Base-by-base conservation (phyloP, 2,888 invertebrate species). In the Gisinianus flammeolus region DNA sequence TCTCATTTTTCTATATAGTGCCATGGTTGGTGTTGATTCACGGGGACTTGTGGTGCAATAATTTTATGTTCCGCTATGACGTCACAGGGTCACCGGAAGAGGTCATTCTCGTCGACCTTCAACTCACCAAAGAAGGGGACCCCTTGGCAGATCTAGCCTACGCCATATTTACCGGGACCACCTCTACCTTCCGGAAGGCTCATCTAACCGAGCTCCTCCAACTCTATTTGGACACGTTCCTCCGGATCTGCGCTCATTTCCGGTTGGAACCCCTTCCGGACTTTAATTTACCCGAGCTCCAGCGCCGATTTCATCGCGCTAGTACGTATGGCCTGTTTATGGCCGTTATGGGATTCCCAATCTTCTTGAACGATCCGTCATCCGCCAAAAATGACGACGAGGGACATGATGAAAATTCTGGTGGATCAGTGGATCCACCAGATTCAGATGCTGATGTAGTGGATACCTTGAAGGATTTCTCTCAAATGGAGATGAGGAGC, bases 21-120 rank as follows among this genome's bases (percentile, higher is more conserved):
- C n/a, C n/a, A n/a, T n/a, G n/a, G n/a, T n/a, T n/a, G n/a, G n/a
- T n/a, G n/a, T n/a, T n/a, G n/a, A n/a, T n/a, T 62, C 62, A 62
- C 26, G 62, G 62, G 3, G 62, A 62, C 12, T 62, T 22, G 3
- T 24, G 26, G 22, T 6, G n/a, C 8, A 24, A 4, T 5, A 62
- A 62, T 26, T 10, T 62, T 10, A 22, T 62, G 22, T 62, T 62
- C 62, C 62, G 62, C 6, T 62, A 62, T 26, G 62, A 62, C 62
- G 4, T 2, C 8, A 8, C 35, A 5, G n/a, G n/a, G n/a, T 8
- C 35, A 8, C 62, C 62, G 24, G 8, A 5, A 2, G 62, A 62
- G 26, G 62, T 26, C 4, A 62, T 62, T 22, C 62, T 62, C 5
- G 24, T 62, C 6, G 62, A 62, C 24, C 24, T 62, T 2, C 62